A percentile compares a stretch with the other conserved stretches of the same genome.
Conservation (phyloP, 1,140 invertebrate genomes). For the Drosophila malerkotliana region DNA sequence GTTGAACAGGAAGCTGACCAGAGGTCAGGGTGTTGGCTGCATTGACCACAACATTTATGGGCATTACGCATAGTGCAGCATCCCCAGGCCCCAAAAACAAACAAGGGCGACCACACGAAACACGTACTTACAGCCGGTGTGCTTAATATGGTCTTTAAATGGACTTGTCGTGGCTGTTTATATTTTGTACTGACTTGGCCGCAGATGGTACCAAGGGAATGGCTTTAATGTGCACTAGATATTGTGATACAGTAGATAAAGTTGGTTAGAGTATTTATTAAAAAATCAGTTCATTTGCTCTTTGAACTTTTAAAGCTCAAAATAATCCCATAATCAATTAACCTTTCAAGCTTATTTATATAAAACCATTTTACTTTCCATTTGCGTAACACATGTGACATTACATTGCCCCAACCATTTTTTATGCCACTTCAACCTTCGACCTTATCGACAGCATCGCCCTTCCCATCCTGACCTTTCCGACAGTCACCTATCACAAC, state of each 20-base stretch:
- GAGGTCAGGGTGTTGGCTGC: slow-evolving; percentile 15
- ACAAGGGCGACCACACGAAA: slow-evolving; percentile 23
- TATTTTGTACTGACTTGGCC: slow-evolving; percentile 3
- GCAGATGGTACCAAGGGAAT: slow-evolving; percentile 4
- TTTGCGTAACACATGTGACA: not conserved
- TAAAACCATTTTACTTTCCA: not conserved
- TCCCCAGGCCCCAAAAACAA: not conserved
- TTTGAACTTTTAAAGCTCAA: not conserved
- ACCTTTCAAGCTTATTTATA: not conserved
- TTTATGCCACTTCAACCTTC: slow-evolving; percentile 3
- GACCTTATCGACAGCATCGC: slow-evolving; percentile 21
- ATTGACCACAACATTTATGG: slow-evolving; percentile 62
- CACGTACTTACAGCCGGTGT: slow-evolving; percentile 38
- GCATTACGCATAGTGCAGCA: slow-evolving; percentile 43
- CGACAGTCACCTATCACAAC: slow-evolving; percentile 43
- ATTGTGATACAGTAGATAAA: no score
- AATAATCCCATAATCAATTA: not conserved
- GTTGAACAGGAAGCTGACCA: not conserved
- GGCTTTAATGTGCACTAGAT: not conserved
- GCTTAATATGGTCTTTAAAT: slow-evolving; percentile 57
- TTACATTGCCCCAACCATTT: not conserved
- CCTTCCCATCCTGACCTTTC: slow-evolving; percentile 35
- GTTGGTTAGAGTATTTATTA: no score
- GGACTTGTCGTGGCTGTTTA: slow-evolving; percentile 20
- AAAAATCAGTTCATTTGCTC: not conserved